Conservation (phyloP, 2,888 invertebrate species). For the Cylloceria caligata region DNA sequence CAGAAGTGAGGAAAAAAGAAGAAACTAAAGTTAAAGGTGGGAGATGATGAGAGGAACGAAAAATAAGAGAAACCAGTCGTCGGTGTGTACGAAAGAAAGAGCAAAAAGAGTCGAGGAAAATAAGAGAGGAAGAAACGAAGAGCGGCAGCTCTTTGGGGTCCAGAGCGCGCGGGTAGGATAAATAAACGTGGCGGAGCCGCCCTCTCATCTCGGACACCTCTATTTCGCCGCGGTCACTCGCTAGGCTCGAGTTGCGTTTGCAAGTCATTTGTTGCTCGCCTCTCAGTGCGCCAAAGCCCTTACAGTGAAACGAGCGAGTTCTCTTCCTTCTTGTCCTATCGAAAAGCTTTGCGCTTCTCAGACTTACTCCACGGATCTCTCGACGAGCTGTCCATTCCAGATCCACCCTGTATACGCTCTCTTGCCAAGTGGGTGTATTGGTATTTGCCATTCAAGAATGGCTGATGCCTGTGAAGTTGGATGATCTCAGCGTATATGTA, state of each 20-base stretch:
- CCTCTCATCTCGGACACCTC: constrained; percentile 83
- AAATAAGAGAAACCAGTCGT: constrained; percentile 36
- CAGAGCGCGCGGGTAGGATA: constrained; percentile 79
- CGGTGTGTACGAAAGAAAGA: constrained; percentile 24
- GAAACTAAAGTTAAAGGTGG: constrained; percentile 45
- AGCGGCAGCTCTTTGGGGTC: constrained; percentile 61
- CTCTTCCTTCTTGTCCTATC: constrained; percentile 10
- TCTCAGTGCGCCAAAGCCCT: constrained; percentile 17
- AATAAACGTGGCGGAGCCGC: constrained; percentile 83
- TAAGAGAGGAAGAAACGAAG: constrained; percentile 22
- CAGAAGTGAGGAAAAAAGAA: constrained; percentile 26
- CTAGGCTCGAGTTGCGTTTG: constrained; percentile 32
- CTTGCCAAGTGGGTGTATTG: constrained; percentile 59
- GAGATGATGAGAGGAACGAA: constrained; percentile 43
- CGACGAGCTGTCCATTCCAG: constrained; percentile 49
- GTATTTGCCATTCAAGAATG: constrained; percentile 60
- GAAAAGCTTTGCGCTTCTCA: constrained; percentile 4
- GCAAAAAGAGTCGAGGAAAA: constrained; percentile 38
- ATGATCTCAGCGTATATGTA: constrained; percentile 41
- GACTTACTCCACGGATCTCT: constrained; percentile 12
- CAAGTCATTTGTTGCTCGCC: constrained; percentile 62
- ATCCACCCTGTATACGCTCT: constrained; percentile 7
- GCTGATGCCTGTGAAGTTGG: constrained; percentile 32
- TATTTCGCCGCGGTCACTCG: constrained; percentile 78
- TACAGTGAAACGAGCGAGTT: constrained; percentile 37